Percentiles rank a stretch among this genome's conserved stretches.
phyloP scores from a whole-genome alignment of 2,113 vertebrate genomes.

The Prietella phreatophila region DNA sequence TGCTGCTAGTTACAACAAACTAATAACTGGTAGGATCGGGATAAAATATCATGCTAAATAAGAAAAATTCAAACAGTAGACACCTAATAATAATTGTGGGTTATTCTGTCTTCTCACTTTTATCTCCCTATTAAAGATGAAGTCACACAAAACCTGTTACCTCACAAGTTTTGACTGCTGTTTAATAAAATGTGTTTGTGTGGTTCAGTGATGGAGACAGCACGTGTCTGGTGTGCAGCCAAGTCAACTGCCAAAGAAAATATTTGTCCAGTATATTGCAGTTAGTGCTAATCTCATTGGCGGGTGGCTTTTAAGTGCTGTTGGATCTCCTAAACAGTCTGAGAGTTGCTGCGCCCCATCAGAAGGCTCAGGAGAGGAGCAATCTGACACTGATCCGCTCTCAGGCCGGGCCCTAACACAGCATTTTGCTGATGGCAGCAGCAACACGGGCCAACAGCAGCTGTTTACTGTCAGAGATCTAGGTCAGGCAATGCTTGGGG shows the following conservation, averaged over 20 bases:
- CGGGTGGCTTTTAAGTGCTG: constrained; percentile 55
- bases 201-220: neutral
- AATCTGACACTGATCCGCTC: constrained; percentile 75
- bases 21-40: no score
- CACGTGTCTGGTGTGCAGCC: constrained; percentile 42
- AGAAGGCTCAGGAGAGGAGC: constrained; percentile 60
- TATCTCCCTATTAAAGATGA: neutral
- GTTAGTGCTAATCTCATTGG: constrained; percentile 48
- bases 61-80: neutral
- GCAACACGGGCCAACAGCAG: constrained; percentile 56
- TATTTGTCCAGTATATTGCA: constrained; percentile 48
- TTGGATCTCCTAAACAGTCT: constrained; percentile 63
- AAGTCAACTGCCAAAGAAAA: constrained; percentile 51
- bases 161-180: neutral
- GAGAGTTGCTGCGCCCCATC: constrained; percentile 56
- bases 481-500: constrained; percentile 60
- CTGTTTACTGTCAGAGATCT: constrained; percentile 70
- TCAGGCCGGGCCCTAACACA: constrained; percentile 64
- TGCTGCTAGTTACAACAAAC: neutral
- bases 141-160: neutral
- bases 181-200: neutral
- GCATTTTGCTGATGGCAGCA: constrained; percentile 71
- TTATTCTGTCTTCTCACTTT: neutral
- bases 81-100: neutral
- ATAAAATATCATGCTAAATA: neutral